These are phyloP conservation scores for Linyphia triangularis DNA, from an alignment of 2,888 invertebrate genomes.

Conservation along the genomic window DNA sequence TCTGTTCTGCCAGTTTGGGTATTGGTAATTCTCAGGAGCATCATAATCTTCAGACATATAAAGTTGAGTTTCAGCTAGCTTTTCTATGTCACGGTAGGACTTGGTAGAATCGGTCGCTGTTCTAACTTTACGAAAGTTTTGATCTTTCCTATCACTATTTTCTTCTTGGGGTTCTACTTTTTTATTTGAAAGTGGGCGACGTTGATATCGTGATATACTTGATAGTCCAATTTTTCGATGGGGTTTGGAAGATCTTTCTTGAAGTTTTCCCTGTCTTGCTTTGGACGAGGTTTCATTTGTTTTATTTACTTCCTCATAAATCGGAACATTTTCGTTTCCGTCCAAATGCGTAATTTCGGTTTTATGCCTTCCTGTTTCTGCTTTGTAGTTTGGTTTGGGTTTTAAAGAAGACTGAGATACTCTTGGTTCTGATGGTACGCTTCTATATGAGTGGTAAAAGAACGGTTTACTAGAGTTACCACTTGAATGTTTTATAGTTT, in stretches of 20 bases:
- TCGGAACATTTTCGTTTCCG: neutral
- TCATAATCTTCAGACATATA: neutral
- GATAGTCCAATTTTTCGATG: too few species aligned
- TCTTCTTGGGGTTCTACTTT: neutral
- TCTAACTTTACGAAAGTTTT: too few species aligned
- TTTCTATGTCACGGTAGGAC: neutral
- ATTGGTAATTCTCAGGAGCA: neutral
- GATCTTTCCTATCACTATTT: too few species aligned
- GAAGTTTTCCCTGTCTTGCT: neutral
- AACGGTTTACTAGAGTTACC: neutral
- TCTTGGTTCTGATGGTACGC: slow-evolving; percentile 34
- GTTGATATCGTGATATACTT: neutral
- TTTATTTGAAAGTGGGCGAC: neutral
- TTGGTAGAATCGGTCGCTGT: neutral
- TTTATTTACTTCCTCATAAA: neutral
- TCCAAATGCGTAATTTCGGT: neutral
- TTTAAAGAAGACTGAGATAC: neutral
- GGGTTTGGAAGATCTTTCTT: neutral
- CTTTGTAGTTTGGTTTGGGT: neutral
- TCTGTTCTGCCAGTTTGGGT: neutral
- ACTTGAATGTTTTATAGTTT: slow-evolving; percentile 1
- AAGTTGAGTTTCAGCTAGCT: slow-evolving; percentile 1
- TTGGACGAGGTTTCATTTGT: neutral
- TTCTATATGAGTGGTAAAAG: neutral
- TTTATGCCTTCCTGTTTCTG: neutral